Evolutionary conservation across 2,888 invertebrate species (phyloP), one percentile per base, ranked within the genome.

Genomic region (Caradrina kadenii): DNA sequence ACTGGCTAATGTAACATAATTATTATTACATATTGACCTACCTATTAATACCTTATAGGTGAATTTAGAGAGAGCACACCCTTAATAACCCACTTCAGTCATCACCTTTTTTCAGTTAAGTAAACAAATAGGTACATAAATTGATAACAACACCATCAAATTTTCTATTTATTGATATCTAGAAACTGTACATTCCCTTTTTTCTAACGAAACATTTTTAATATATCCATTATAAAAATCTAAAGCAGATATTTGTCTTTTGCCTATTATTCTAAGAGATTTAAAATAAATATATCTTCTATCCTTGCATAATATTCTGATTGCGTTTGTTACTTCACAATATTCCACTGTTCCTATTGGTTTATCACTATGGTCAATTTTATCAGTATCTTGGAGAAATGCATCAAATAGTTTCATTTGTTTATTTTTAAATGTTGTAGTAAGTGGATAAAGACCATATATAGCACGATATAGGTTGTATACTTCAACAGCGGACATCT

Each of bases 181-280:
- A 93, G 92, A 86, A 85, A 93, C 88, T 91, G 92, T 76, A 82
- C 83, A 86, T 76, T 91, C 81, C 83, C 90, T 90, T 74, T 91
- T 90, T 72, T 92, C 90, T 69, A 82, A 26, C 3, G 92, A 86
- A 55, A 90, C 85, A 93, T 97, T 97, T 87, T 96, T 97, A 42
- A 99, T 93, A 92, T 97, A 99, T 11, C 99, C 99, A 96, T 98
- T 98, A 91, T 97, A 97, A 95, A 99, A 99, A 89, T 98, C 98
- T 83, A 93, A 86, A 4, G 98, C 98, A 61, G 96, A 96, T 97
- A 99, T 98, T 84, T 96, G 94, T 90, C 96, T 97, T 89, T 97
- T 97, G 13, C 97, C 97, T 80, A 97, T 94, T 70, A 98, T 91
- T 86, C 97, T 96, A 67, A 98, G 81, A 82, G 96, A 96, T 80